These are phyloP conservation scores for Eucidaris tribuloides DNA, from an alignment of 35 echinoderm and acorn worm genomes.

Conservation along the genomic window DNA sequence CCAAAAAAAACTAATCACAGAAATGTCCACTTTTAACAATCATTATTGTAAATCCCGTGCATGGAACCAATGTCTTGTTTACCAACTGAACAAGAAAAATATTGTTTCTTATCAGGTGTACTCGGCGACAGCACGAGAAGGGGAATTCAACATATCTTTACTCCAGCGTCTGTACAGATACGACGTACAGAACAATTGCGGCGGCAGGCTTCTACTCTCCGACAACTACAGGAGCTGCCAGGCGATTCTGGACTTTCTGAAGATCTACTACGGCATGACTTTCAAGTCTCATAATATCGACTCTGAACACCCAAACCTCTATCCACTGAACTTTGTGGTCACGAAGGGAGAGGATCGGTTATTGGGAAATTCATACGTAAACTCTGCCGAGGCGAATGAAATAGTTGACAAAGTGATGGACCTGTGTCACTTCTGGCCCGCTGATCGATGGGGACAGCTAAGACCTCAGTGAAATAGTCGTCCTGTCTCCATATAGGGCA, in stretches of 20 bases:
- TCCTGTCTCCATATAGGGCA: constrained; percentile 67
- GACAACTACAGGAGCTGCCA: constrained; percentile 71
- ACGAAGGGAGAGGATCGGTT: constrained; percentile 72
- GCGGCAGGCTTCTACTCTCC: constrained; percentile 34
- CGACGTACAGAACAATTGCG: constrained; percentile 5
- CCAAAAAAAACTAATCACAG: no score
- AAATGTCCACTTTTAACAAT: no score
- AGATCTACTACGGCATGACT: constrained; percentile 49
- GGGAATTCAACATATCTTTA: constrained; percentile 65
- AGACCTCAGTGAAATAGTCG: constrained; percentile 58
- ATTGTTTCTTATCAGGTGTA: no score
- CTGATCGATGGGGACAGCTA: constrained; percentile 41
- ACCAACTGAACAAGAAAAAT: no score
- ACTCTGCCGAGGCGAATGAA: constrained; percentile 63
- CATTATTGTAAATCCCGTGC: no score
- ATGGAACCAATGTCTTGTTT: no score
- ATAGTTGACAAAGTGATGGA: constrained; percentile 47
- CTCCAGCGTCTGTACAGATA: constrained; percentile 57
- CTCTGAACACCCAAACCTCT: constrained; percentile 44
- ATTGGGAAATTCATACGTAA: constrained; percentile 65
- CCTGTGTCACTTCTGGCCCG: constrained; percentile 60
- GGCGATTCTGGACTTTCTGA: constrained; percentile 68
- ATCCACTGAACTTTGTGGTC: constrained; percentile 64
- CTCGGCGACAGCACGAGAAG: constrained; percentile 20
- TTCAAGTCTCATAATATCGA: constrained; percentile 32